Percentiles rank a stretch among this genome's conserved stretches.
phyloP scores from a whole-genome alignment of 2,888 invertebrate genomes.

The Tinea pellionella region DNA sequence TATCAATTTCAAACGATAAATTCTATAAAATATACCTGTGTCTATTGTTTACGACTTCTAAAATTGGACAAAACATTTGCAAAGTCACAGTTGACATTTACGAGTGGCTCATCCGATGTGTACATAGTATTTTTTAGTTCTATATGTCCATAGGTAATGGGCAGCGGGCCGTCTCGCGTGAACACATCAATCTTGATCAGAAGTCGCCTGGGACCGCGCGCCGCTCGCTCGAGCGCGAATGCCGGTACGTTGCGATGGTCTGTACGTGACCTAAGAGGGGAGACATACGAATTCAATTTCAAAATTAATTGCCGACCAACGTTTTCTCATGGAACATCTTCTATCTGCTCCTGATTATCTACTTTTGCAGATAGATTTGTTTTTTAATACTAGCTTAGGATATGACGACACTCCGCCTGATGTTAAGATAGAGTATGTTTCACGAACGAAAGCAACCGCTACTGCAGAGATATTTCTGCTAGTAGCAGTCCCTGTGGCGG shows the following conservation, averaged over 20 bases:
- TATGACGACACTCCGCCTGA: too few species aligned
- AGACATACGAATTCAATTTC: slow-evolving; percentile 1
- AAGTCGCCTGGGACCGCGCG: slow-evolving; percentile 36
- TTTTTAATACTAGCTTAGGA: too few species aligned
- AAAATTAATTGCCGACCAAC: slow-evolving; percentile 26
- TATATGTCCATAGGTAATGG: slow-evolving; percentile 7
- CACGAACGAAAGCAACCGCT: too few species aligned
- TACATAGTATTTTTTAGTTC: not conserved
- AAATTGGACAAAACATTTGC: not conserved
- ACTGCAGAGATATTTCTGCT: too few species aligned
- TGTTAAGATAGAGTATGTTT: too few species aligned
- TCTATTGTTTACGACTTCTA: not conserved
- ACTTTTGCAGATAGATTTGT: not conserved
- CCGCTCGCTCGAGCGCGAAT: slow-evolving; percentile 20
- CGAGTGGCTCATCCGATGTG: not conserved
- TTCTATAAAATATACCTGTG: too few species aligned
- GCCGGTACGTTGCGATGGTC: not conserved
- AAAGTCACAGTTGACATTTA: not conserved
- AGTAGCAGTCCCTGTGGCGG: too few species aligned
- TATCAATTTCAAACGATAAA: too few species aligned
- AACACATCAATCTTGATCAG: slow-evolving; percentile 55
- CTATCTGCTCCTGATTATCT: not conserved
- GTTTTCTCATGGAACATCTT: not conserved
- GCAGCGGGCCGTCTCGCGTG: slow-evolving; percentile 6
- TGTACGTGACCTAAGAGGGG: not conserved